phyloP scores from a whole-genome alignment of 2,888 invertebrate genomes.

The Chymomyza procnemis region DNA sequence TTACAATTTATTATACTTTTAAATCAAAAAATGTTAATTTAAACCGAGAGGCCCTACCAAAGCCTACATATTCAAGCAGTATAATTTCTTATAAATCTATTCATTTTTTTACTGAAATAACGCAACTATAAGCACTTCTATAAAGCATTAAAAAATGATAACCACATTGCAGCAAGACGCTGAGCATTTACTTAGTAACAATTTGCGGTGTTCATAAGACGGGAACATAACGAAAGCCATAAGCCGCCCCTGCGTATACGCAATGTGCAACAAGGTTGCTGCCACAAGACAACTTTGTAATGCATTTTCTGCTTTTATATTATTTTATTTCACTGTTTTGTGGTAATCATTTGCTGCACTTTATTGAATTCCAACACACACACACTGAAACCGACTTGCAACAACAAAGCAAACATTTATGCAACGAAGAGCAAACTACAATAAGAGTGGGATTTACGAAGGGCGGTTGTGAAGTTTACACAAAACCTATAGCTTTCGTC shows the following conservation, averaged over 20 bases:
- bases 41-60: too few species aligned
- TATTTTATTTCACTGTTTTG: conserved; percentile 16
- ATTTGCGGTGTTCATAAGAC: neutral
- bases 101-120: neutral
- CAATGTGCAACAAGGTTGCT: neutral
- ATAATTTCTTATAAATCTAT: too few species aligned
- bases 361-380: conserved; percentile 48
- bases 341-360: conserved; percentile 47
- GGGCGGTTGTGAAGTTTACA: neutral
- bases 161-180: neutral
- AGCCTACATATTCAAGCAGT: too few species aligned
- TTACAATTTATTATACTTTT: too few species aligned
- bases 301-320: neutral
- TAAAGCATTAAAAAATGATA: neutral
- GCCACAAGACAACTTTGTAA: neutral
- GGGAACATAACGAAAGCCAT: neutral
- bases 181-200: neutral
- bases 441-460: neutral
- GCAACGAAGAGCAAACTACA: neutral
- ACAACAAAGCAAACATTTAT: neutral
- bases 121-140: neutral
- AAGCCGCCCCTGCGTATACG: neutral
- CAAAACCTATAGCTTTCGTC: too few species aligned
- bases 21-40: too few species aligned
- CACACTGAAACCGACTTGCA: neutral